Conservation (phyloP, 1,140 invertebrate genomes). For the Drosophila rufa region DNA sequence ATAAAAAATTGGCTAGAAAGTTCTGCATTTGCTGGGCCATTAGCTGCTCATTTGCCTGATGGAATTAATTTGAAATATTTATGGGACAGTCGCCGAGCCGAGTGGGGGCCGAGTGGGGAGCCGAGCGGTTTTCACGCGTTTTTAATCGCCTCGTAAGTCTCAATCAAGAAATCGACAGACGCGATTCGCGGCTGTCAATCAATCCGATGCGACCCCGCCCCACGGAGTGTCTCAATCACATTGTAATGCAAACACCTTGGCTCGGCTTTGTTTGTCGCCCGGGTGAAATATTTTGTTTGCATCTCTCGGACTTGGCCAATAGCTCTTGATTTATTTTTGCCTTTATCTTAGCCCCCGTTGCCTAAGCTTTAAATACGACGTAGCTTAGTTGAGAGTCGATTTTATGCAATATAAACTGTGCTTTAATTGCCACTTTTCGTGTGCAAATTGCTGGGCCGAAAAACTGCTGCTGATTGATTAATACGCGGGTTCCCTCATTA, state of each 20-base stretch:
- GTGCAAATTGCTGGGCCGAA: constrained; percentile 46
- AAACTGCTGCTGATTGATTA: constrained; percentile 43
- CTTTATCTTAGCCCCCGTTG: constrained; percentile 31
- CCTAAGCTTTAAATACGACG: constrained; percentile 27
- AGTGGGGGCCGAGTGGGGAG: too few species aligned
- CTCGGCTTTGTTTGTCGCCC: constrained; percentile 42
- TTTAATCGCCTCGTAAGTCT: constrained; percentile 52
- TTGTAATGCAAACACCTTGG: constrained; percentile 72
- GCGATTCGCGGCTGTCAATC: constrained; percentile 61
- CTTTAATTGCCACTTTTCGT: constrained; percentile 68
- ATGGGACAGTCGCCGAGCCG: constrained; percentile 6
- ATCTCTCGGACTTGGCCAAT: constrained; percentile 62
- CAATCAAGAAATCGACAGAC: constrained; percentile 41
- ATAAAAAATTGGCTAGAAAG: constrained; percentile 43
- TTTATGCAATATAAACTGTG: constrained; percentile 60
- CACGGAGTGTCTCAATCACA: constrained; percentile 40
- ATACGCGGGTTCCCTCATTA: constrained; percentile 40
- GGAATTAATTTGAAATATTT: constrained; percentile 45
- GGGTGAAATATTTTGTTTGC: constrained; percentile 57
- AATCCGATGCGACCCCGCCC: constrained; percentile 24
- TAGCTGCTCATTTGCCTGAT: constrained; percentile 43
- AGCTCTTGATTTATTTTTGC: constrained; percentile 20
- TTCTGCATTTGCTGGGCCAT: constrained; percentile 40
- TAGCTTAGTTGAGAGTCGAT: constrained; percentile 37
- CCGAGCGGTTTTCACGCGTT: constrained; percentile 48